These are phyloP conservation scores for Nysson spinosus DNA, from an alignment of 2,888 invertebrate genomes.

Conservation along the genomic window DNA sequence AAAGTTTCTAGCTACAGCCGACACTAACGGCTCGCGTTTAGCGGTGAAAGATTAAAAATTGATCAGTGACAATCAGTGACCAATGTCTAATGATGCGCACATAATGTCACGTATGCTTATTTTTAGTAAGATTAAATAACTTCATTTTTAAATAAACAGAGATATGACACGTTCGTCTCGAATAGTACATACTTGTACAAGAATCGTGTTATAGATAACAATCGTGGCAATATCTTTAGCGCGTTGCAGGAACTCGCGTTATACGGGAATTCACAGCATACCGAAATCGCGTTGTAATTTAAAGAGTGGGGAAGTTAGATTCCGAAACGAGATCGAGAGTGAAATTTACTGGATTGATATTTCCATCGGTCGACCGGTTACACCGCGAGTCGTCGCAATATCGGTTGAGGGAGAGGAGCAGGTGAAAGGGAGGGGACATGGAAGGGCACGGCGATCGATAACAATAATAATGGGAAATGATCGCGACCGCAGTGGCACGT, in stretches of 20 bases:
- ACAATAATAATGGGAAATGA: slow-evolving; percentile 74
- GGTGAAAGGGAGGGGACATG: slow-evolving; percentile 27
- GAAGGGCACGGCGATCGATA: slow-evolving; percentile 67
- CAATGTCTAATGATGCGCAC: neutral
- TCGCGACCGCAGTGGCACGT: slow-evolving; percentile 75
- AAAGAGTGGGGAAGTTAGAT: slow-evolving; percentile 38
- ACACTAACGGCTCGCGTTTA: slow-evolving; percentile 43
- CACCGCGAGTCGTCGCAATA: slow-evolving; percentile 63
- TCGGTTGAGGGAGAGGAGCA: slow-evolving; percentile 39
- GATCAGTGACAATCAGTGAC: slow-evolving; percentile 7
- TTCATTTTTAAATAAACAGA: no score
- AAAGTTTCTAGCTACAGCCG: slow-evolving; percentile 49
- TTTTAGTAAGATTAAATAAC: no score
- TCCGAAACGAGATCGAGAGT: slow-evolving; percentile 59
- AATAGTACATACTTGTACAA: no score
- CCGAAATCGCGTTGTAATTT: slow-evolving; percentile 32
- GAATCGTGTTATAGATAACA: no score
- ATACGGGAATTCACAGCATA: no score
- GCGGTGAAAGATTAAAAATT: slow-evolving; percentile 52
- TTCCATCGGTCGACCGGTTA: slow-evolving; percentile 49
- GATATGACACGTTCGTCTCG: neutral
- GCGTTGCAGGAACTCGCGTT: no score
- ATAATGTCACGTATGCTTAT: no score
- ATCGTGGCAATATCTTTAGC: no score
- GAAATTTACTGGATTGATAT: slow-evolving; percentile 60